A percentile compares a stretch with the other conserved stretches of the same genome.
phyloP scores from a whole-genome alignment of 2,797 vertebrate species.

The Onychomys leucogaster region DNA sequence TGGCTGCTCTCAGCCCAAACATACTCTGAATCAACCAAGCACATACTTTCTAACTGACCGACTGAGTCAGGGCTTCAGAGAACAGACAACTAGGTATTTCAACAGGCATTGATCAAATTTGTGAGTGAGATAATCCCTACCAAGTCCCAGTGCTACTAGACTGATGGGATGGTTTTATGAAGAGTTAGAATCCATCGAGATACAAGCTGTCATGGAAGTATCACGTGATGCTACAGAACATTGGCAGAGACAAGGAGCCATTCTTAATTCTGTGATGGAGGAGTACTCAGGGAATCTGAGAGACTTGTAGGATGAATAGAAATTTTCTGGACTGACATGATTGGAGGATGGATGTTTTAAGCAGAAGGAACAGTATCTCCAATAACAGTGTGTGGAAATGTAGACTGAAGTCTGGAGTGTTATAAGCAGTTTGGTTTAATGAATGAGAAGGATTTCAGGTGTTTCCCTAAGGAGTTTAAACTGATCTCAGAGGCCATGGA shows the following conservation, averaged over 20 bases:
- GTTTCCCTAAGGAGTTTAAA: constrained; percentile 28
- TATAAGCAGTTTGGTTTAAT: not conserved
- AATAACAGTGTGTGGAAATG: not conserved
- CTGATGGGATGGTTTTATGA: not conserved
- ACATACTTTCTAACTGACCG: not conserved
- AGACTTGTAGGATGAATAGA: not conserved
- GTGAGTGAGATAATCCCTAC: constrained; percentile 22
- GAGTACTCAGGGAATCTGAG: not conserved
- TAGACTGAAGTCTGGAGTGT: not conserved
- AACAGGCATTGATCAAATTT: not conserved
- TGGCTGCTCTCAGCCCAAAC: not conserved
- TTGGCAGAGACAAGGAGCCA: not conserved
- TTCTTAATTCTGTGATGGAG: not conserved
- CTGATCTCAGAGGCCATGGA: not conserved
- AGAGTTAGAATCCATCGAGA: not conserved
- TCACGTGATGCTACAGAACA: not conserved
- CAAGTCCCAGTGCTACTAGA: not conserved
- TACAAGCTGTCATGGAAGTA: not conserved
- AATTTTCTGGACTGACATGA: not conserved
- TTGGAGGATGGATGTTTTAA: not conserved
- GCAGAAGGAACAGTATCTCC: not conserved
- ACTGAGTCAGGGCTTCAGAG: not conserved
- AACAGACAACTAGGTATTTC: not conserved
- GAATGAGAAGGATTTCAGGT: not conserved
- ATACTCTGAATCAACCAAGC: not conserved